Base-by-base conservation (phyloP, 2,113 vertebrate species). In the Dissostichus mawsoni region DNA sequence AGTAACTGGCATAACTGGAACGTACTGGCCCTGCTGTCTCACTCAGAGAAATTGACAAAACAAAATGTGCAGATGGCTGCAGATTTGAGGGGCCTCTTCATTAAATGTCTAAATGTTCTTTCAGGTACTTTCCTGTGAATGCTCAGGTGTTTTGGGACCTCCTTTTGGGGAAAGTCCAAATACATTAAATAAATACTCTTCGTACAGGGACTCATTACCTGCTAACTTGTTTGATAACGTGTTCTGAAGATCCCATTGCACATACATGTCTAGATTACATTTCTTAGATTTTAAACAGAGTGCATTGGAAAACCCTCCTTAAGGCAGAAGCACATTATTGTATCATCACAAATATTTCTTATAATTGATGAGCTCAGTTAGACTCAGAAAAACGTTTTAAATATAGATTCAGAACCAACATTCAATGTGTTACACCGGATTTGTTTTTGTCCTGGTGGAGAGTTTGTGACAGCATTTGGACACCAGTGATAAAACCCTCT, bases 61-160 rank as follows among this genome's bases (percentile, higher is more conserved):
- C 52, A 10, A 8, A 1, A 25, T 51, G 1, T 23, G 2, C 16
- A 45, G 29, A 5, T 17, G 16, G 25, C 11, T n/a, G 44, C 8
- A 76, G 29, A 8, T 41, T 41, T 41, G 29, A 29, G 29, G 3
- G 29, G 29, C 29, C 29, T 29, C 29, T 29, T 18, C 18, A 29
- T 8, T 81, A 5, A 45, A 45, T 59, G 1, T 29, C 8, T 11
- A 7, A 9, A 48, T 41, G 68, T 74, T 81, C 74, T 82, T 87
- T 82, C 59, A 59, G 81, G 79, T 78, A 68, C 76, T 82, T 87
- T 71, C 67, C 82, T 55, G 25, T 9, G 4, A 11, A 47, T 12
- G 69, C 64, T 48, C 80, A 71, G 65, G 23, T 78, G 58, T 64
- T 16, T 33, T 53, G n/a, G 57, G 48, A 52, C 9, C 66, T 12